phyloP scores from a whole-genome alignment of 2,113 vertebrate genomes.

The Balaenoptera acutorostrata region DNA sequence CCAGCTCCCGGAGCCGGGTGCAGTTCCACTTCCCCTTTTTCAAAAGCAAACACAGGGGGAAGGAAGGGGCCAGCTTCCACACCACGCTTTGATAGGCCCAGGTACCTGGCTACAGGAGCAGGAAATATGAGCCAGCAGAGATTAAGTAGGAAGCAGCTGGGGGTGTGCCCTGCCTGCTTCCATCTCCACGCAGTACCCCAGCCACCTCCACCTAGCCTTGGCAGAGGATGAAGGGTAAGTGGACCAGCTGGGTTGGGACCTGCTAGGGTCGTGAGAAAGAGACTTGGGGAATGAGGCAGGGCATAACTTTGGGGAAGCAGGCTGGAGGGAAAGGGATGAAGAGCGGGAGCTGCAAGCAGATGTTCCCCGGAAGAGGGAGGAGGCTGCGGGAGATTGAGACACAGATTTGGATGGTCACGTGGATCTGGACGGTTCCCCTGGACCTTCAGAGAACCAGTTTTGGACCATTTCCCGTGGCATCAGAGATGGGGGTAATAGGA shows the following conservation, averaged over 20 bases:
- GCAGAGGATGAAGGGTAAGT: not conserved
- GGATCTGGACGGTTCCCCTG: not conserved
- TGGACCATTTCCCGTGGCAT: not conserved
- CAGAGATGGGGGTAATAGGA: not conserved
- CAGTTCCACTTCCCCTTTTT: slow-evolving; percentile 45
- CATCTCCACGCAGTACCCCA: not conserved
- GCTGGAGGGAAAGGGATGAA: not conserved
- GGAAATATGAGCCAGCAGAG: slow-evolving; percentile 14
- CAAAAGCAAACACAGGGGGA: slow-evolving; percentile 28
- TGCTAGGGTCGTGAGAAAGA: not conserved
- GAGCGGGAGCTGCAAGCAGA: not conserved
- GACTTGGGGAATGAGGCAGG: not conserved
- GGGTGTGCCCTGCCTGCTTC: not conserved
- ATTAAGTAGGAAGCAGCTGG: not conserved
- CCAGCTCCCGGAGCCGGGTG: not conserved
- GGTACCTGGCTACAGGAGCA: not conserved
- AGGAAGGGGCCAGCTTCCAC: not conserved
- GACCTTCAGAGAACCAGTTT: not conserved
- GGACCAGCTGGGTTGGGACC: not conserved
- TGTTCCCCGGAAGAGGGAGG: not conserved
- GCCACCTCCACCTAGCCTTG: not conserved
- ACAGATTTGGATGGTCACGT: not conserved
- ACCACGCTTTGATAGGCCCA: not conserved
- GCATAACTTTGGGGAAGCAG: not conserved
- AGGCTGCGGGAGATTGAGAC: not conserved